phyloP scores from a whole-genome alignment of 2,888 invertebrate species.

The Drosophila borborema region DNA sequence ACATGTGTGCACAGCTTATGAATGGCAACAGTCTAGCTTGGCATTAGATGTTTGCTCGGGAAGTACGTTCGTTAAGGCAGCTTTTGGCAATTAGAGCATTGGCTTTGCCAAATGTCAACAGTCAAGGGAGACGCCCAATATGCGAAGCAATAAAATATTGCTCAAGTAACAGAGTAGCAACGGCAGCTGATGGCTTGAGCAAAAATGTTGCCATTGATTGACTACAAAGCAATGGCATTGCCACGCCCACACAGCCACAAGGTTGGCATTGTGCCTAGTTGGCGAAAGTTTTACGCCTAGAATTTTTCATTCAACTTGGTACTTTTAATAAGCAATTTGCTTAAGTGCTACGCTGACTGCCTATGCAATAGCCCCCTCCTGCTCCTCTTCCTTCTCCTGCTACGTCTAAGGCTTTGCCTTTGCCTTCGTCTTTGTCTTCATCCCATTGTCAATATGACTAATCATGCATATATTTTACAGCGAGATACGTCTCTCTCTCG shows the following conservation, averaged over 20 bases:
- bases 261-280: conserved; percentile 29
- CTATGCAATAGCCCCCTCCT: not conserved
- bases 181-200: conserved; percentile 20
- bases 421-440: not conserved
- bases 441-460: conserved; percentile 75
- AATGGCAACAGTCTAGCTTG: conserved; percentile 6
- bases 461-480: conserved; percentile 77
- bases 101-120: conserved; percentile 55
- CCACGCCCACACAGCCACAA: conserved; percentile 22
- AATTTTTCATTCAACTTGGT: conserved; percentile 44
- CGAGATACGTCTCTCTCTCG: not conserved
- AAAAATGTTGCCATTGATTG: conserved; percentile 58
- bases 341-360: conserved; percentile 70
- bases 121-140: conserved; percentile 45
- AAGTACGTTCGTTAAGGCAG: conserved; percentile 48
- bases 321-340: conserved; percentile 81
- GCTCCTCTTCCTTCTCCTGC: not conserved
- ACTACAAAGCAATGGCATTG: conserved; percentile 63
- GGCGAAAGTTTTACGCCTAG: conserved; percentile 52
- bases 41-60: conserved; percentile 27
- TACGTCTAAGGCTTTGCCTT: not conserved
- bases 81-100: conserved; percentile 55
- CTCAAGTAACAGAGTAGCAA: conserved; percentile 24
- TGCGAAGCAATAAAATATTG: conserved; percentile 49
- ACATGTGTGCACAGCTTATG: conserved; percentile 20